Base-by-base conservation (phyloP, 2,797 vertebrate genomes). In the Vultur gryphus region DNA sequence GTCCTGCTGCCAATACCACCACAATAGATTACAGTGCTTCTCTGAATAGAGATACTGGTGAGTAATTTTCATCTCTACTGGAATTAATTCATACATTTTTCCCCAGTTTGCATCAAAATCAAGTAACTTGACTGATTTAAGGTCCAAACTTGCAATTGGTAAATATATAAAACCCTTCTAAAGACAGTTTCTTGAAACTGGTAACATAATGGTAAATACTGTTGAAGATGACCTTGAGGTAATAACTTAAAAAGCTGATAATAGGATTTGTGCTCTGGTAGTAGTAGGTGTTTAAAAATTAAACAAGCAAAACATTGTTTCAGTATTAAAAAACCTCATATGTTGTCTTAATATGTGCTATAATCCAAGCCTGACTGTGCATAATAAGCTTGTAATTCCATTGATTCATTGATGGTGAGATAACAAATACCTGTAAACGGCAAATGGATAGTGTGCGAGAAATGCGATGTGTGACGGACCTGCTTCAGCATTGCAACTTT, bases 351-450 rank as follows among this genome's bases (percentile, higher is more conserved):
- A 77, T 80, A 66, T 84, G 93, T 96, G 77, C 81, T 84, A 69
- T 94, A 94, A 94, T 92, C 69, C 67, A 94, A 90, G 61, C 86
- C 94, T 93, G 87, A 86, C 85, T 92, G 84, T 86, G 80, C 91
- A 93, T 96, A 97, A 96, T 92, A 89, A 96, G 70, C 73, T 90
- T 93, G 72, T 94, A 82, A 96, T 95, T 91, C 87, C 73, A 66
- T 89, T 39, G 95, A 94, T 93, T 90, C 72, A 51, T 62, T 77
- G 94, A 94, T 90, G 77, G 75, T 37, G 80, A 94, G 95, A 91
- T 85, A 92, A 85, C 73, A 92, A 77, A 88, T 57, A 54, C 75
- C 69, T 92, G 89, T 35, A 94, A 95, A 84, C 46, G 58, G 80
- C 66, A 73, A 93, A 75, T 78, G 73, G 54, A 33, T 57, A 26